Base-by-base conservation (phyloP, 2,888 invertebrate species). In the Metopia argyrocephala region DNA sequence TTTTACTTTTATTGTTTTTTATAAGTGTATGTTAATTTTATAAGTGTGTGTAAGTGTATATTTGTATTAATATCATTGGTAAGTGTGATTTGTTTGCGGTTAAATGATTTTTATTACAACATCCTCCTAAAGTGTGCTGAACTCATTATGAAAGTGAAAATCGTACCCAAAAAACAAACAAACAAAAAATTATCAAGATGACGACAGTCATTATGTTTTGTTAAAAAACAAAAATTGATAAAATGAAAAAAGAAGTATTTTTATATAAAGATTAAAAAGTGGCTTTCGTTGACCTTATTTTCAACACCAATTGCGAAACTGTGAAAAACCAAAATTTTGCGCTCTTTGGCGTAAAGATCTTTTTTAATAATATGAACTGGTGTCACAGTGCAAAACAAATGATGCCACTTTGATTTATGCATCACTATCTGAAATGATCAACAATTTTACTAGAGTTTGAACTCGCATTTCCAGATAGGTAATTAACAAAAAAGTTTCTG, bases 111-210 rank as follows among this genome's bases (percentile, higher is more conserved):
- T 82, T 78, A 82, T 81, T 82, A 80, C 80, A 70, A 75, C 82
- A 83, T 82, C 82, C 76, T 66, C 78, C 61, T 74, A 78, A 69
- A 80, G 83, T 83, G 83, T 87, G 88, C 86, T 87, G 87, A 84
- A 83, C 85, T 87, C 86, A 87, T 86, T 86, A 86, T 86, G 88
- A 88, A 88, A 88, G 88, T 88, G 88, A 88, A 88, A 82, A 70
- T 54, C 56, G 21, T 27, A 65, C 28, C 73, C 9, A 38, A 31
- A 31, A 31, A 1, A n/a, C n/a, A n/a, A n/a, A n/a, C n/a, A 38
- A 38, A 38, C 3, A 38, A 54, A 57, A 75, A 69, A n/a, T 23
- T 38, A 56, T 15, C 5, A 12, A n/a, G n/a, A 61, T 66, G 71
- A 71, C 52, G 71, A 61, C 21, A 59, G 69, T 48, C 48, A 50